A percentile compares a stretch with the other conserved stretches of the same genome.
Evolutionary conservation across 2,888 invertebrate species (phyloP).

Genomic region (Aleiodes leptofemur): DNA sequence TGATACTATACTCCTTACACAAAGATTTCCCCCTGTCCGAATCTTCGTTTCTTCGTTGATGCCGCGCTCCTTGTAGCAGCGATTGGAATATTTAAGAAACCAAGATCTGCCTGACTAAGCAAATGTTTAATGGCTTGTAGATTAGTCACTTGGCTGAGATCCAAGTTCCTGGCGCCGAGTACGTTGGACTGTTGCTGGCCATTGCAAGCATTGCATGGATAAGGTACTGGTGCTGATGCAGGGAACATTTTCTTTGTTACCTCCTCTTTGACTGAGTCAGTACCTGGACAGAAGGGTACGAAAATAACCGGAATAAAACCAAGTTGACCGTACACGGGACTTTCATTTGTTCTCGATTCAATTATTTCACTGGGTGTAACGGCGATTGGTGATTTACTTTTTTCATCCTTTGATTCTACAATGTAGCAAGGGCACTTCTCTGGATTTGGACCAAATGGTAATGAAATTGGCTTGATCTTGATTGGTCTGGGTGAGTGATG

Average conservation of each 20-base stretch:
- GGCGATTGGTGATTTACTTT: conserved; percentile 61
- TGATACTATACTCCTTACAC: conserved; percentile 51
- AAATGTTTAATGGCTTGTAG: conserved; percentile 61
- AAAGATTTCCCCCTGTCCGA: conserved; percentile 52
- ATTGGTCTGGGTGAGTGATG: conserved; percentile 76
- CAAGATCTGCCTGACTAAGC: conserved; percentile 63
- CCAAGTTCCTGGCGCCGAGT: conserved; percentile 57
- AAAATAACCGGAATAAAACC: conserved; percentile 85
- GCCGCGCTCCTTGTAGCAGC: conserved; percentile 43
- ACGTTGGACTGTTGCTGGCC: conserved; percentile 60
- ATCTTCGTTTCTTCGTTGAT: conserved; percentile 41
- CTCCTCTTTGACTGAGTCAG: conserved; percentile 67
- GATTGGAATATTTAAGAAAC: conserved; percentile 66
- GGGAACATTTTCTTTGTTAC: conserved; percentile 79
- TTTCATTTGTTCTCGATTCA: too few species aligned
- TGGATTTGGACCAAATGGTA: conserved; percentile 80
- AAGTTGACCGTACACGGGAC: conserved; percentile 68
- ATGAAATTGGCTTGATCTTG: conserved; percentile 78
- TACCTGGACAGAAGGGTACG: conserved; percentile 81
- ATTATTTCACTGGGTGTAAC: conserved; percentile 69
- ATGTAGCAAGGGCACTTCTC: conserved; percentile 81
- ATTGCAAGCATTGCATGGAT: conserved; percentile 80
- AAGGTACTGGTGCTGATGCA: conserved; percentile 79
- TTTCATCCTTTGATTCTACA: conserved; percentile 76
- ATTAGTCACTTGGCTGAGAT: conserved; percentile 60